Evolutionary conservation across 1,140 invertebrate species (phyloP), one percentile per base, ranked within the genome.

Genomic region (Magallana gigas): DNA sequence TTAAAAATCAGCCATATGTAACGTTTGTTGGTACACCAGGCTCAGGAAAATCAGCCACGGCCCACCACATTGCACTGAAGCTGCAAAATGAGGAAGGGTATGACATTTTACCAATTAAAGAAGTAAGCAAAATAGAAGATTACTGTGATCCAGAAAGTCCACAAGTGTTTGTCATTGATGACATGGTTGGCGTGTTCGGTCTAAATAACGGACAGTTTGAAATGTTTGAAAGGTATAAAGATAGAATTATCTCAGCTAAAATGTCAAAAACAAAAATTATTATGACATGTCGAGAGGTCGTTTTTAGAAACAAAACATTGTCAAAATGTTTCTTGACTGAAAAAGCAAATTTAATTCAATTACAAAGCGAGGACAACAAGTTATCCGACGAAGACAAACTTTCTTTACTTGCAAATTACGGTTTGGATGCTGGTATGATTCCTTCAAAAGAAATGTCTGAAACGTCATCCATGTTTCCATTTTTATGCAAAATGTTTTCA

Each of bases 1-100:
- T 60, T 3, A 4, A 23, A 81, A 0, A 85, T 8, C 6, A 23
- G 14, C 6, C 16, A 7, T 16, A n/a, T 48, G 7, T 85, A 1
- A 85, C 71, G 5, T 57, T 85, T 8, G 80, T 57, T 1, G 85
- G 85, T 29, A 1, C 14, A 7, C 71, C 85, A 60, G 85, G 85
- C 11, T 59, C 23, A 48, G 85, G 85, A 5, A 85, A 85, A 58
- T 85, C 85, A 1, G 85, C 29, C 14, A 59, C 68, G 14, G 23
- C 64, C 16, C 68, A 85, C 12, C 68, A 85, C 29, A 57, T 81
- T 9, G 85, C 85, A 1, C 23, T 85, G 0, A 68, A 18, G 56
- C 9, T 85, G 8, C 48, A 29, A 16, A 29, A 85, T 29, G 8
- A 7, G 0, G 23, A 80, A 18, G 57, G 11, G 11, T 85, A 85